Evolutionary conservation across 2,797 vertebrate genomes (phyloP).

Genomic region (Cirrhinus molitorella): DNA sequence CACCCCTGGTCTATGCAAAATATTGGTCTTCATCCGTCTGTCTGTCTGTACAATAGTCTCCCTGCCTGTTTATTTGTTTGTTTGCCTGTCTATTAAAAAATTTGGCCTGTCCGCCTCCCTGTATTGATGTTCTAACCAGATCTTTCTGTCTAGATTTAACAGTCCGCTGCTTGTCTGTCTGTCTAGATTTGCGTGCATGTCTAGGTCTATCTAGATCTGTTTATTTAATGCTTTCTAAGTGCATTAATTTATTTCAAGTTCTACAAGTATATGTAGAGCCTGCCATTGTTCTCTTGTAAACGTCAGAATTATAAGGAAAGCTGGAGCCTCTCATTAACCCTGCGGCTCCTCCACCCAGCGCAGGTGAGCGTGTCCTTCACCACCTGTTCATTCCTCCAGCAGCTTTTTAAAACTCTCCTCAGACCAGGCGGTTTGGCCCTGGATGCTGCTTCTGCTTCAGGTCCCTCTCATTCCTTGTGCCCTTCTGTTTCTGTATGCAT

Average conservation of each 20-base stretch:
- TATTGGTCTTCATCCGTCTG: not conserved
- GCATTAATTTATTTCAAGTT: not conserved
- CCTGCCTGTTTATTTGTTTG: too few species aligned
- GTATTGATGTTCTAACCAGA: not conserved
- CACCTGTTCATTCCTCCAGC: slow-evolving; percentile 78
- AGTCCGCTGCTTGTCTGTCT: not conserved
- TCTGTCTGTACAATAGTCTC: not conserved
- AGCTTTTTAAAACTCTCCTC: slow-evolving; percentile 72
- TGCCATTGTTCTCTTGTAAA: slow-evolving; percentile 10
- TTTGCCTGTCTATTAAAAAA: too few species aligned
- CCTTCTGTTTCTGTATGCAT: slow-evolving; percentile 43
- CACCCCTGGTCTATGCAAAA: too few species aligned
- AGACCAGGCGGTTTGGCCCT: slow-evolving; percentile 56
- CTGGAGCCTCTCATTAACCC: slow-evolving; percentile 40
- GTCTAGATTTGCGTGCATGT: not conserved
- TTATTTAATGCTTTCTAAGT: not conserved
- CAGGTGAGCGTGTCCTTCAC: slow-evolving; percentile 69
- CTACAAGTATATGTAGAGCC: not conserved
- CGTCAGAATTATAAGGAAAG: not conserved
- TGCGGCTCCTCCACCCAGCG: slow-evolving; percentile 39
- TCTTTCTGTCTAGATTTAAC: not conserved
- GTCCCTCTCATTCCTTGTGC: slow-evolving; percentile 13
- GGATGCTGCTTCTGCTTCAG: slow-evolving; percentile 25
- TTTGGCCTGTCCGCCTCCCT: too few species aligned
- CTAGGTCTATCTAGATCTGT: not conserved